Conservation (phyloP, 2,888 invertebrate species). For the Cheilosia variabilis region DNA sequence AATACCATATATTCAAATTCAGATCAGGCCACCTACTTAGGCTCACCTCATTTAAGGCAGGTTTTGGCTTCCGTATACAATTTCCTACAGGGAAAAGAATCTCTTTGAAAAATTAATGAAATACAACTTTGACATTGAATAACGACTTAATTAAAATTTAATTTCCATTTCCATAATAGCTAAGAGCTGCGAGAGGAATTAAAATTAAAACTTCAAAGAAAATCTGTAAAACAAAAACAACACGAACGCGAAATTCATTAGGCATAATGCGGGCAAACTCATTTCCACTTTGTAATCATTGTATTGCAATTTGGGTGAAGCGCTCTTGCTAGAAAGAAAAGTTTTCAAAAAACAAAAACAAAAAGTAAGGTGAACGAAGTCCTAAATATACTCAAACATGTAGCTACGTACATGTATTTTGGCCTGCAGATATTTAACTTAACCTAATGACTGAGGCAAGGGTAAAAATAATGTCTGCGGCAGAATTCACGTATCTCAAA, state of each 20-base stretch:
- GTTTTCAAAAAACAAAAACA: neutral
- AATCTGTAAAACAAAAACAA: conserved; percentile 3
- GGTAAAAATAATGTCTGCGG: neutral
- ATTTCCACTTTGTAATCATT: conserved; percentile 52
- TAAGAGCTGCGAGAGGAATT: conserved; percentile 33
- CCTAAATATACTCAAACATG: conserved; percentile 3
- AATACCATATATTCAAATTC: too few relatives aligned
- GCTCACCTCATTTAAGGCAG: too few relatives aligned
- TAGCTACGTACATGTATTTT: neutral
- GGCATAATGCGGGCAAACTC: conserved; percentile 58
- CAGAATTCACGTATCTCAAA: too few relatives aligned
- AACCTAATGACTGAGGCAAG: neutral
- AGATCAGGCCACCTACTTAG: too few relatives aligned
- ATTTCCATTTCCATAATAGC: conserved; percentile 38
- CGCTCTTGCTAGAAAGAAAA: conserved; percentile 12
- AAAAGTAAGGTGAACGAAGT: neutral
- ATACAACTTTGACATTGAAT: conserved; percentile 50
- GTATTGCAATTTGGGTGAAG: conserved; percentile 29
- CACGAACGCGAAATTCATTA: conserved; percentile 43
- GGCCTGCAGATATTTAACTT: conserved; percentile 30
- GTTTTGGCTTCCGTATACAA: neutral
- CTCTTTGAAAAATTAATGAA: conserved; percentile 18
- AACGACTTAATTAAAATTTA: conserved; percentile 59
- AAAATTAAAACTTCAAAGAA: conserved; percentile 44
- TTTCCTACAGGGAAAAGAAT: conserved; percentile 7